These are phyloP conservation scores for Ypsolopha sequella DNA, from an alignment of 2,888 invertebrate species.

Conservation along the genomic window DNA sequence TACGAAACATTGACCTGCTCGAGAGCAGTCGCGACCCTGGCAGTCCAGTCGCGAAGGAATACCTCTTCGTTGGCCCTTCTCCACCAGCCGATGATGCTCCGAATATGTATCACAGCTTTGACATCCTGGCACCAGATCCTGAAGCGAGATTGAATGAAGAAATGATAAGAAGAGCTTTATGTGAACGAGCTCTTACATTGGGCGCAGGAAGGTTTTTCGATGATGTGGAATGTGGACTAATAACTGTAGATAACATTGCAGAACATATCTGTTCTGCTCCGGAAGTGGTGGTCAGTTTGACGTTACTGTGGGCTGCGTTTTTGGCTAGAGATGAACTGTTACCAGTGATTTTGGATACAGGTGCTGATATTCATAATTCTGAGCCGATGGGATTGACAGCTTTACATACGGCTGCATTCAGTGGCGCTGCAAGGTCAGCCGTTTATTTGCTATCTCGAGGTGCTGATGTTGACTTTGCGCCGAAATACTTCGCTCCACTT, in stretches of 20 bases:
- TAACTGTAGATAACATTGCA: conserved; percentile 71
- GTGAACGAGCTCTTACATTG: conserved; percentile 77
- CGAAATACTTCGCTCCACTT: conserved; percentile 82
- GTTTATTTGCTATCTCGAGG: conserved; percentile 77
- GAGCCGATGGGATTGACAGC: conserved; percentile 83
- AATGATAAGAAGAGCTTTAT: conserved; percentile 75
- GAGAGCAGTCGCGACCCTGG: conserved; percentile 71
- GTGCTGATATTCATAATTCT: conserved; percentile 77
- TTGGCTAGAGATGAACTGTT: conserved; percentile 79
- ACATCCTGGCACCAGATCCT: conserved; percentile 75
- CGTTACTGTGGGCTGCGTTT: conserved; percentile 81
- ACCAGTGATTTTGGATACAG: conserved; percentile 73
- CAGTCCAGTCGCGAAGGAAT: conserved; percentile 73
- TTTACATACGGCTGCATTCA: conserved; percentile 82
- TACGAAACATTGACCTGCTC: conserved; percentile 60
- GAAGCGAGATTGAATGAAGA: conserved; percentile 80
- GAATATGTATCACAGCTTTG: conserved; percentile 83
- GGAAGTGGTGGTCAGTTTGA: conserved; percentile 78
- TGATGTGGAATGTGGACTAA: conserved; percentile 79
- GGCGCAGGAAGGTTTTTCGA: conserved; percentile 79
- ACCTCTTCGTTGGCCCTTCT: conserved; percentile 83
- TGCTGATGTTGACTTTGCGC: conserved; percentile 76
- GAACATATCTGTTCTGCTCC: conserved; percentile 72
- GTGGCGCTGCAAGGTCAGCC: conserved; percentile 78
- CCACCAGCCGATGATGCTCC: conserved; percentile 85